A percentile compares a stretch with the other conserved stretches of the same genome.
These are phyloP conservation scores for Semicossyphus pulcher DNA, from an alignment of 2,113 vertebrate species.

Conservation along the genomic window DNA sequence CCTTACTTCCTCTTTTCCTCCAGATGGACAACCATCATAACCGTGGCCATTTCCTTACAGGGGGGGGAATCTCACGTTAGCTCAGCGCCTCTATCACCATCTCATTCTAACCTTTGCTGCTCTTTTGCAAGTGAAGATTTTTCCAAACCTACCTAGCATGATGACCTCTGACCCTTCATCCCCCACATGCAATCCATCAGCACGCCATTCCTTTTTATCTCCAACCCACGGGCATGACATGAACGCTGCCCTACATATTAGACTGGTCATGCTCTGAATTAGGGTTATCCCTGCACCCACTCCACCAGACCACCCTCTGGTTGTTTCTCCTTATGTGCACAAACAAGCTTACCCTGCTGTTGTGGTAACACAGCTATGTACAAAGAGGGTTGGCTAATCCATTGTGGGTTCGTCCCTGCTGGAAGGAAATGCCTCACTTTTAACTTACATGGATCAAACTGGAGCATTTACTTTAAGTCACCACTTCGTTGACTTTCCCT, in stretches of 20 bases:
- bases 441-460: slow-evolving; percentile 1
- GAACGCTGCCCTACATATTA: slow-evolving; percentile 71
- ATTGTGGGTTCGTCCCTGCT: slow-evolving; percentile 37
- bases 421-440: slow-evolving; percentile 25
- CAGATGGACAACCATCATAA: neutral
- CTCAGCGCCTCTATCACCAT: neutral
- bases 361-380: slow-evolving; percentile 56
- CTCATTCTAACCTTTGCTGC: neutral
- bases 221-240: slow-evolving; percentile 56
- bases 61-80: neutral
- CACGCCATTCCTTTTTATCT: slow-evolving; percentile 29
- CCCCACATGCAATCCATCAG: slow-evolving; percentile 41
- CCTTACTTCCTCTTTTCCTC: neutral
- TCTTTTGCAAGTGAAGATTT: slow-evolving; percentile 11
- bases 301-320: slow-evolving; percentile 56
- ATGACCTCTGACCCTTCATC: slow-evolving; percentile 52
- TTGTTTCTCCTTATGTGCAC: slow-evolving; percentile 46
- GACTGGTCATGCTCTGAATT: slow-evolving; percentile 70
- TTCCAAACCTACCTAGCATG: slow-evolving; percentile 14
- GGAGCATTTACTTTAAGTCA: neutral
- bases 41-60: too few relatives aligned
- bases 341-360: slow-evolving; percentile 48
- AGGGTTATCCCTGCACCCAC: slow-evolving; percentile 67
- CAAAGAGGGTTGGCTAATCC: slow-evolving; percentile 44
- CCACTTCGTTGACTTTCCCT: slow-evolving; percentile 27